Conservation (phyloP, 1,140 invertebrate species). For the Planococcus citri region DNA sequence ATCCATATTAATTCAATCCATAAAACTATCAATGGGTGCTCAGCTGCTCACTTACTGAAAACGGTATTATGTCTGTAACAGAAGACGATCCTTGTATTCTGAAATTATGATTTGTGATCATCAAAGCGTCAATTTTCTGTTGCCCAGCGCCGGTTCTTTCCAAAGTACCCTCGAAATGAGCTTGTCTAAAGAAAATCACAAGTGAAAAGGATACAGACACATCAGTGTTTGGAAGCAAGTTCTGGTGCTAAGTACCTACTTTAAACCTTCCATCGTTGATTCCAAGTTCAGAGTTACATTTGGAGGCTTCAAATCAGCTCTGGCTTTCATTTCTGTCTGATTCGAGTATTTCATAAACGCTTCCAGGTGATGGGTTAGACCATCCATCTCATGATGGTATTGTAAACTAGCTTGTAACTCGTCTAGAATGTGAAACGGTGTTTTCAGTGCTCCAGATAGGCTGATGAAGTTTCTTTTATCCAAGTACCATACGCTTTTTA, state of each 20-base stretch:
- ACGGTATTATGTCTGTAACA: conserved; percentile 24
- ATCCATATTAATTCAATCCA: background rate
- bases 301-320: conserved; percentile 24
- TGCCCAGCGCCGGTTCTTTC: conserved; percentile 22
- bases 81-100: conserved; percentile 27
- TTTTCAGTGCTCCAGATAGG: conserved; percentile 36
- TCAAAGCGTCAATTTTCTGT: conserved; percentile 25
- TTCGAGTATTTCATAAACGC: conserved; percentile 27
- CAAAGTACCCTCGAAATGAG: conserved; percentile 26
- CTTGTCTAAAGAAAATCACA: conserved; percentile 25
- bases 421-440: conserved; percentile 39
- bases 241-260: conserved; percentile 21
- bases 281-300: conserved; percentile 26
- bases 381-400: conserved; percentile 22
- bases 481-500: conserved; percentile 40
- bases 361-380: conserved; percentile 27
- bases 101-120: conserved; percentile 26
- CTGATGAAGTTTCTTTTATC: conserved; percentile 37
- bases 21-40: background rate
- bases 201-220: background rate
- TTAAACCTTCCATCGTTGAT: conserved; percentile 27
- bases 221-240: background rate
- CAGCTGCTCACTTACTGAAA: conserved; percentile 27
- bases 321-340: conserved; percentile 26
- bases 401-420: conserved; percentile 34